Base-by-base conservation (phyloP, 2,888 invertebrate species). In the Brachypalpus laphriformis region DNA sequence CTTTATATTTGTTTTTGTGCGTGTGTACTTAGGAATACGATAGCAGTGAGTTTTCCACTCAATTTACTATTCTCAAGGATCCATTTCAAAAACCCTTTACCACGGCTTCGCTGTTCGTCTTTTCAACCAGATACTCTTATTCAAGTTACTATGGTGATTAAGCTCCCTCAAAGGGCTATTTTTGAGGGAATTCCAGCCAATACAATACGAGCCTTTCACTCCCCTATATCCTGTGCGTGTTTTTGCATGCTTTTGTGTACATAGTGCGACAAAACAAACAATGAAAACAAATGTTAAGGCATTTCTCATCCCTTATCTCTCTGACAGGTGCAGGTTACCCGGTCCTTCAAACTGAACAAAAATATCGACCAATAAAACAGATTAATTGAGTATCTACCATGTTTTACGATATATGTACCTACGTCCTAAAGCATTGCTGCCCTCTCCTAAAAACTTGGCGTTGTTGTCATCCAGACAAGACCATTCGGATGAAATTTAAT, bases 61-160 rank as follows among this genome's bases (percentile, higher is more conserved):
- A 51, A 42, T 61, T 42, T 72, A 51, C n/a, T 51, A 25, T 63
- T 40, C 25, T 31, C 49, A 72, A 51, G 47, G 25, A 51, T 72
- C 40, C 9, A 49, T 51, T 61, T 61, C 18, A 49, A 71, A 56
- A 56, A 56, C 37, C 25, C 40, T 22, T 47, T 61, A 28, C 8
- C 47, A 59, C 16, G 22, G 28, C 59, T 72, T 31, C 72, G 40
- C 51, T 18, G 18, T 47, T 59, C 28, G 45, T 18, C 49, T 49
- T 49, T 49, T 49, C 37, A 59, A 28, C 47, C 37, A n/a, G 61
- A 72, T 61, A 49, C 25, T 49, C 59, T 40, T 61, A 49, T 51
- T 61, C 59, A 49, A 34, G 49, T 71, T 59, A 49, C 72, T 61
- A 61, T 72, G 56, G 72, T 42, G 72, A 72, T 61, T 61, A 61